phyloP scores from a whole-genome alignment of 2,113 vertebrate genomes.

The Nibea albiflora region DNA sequence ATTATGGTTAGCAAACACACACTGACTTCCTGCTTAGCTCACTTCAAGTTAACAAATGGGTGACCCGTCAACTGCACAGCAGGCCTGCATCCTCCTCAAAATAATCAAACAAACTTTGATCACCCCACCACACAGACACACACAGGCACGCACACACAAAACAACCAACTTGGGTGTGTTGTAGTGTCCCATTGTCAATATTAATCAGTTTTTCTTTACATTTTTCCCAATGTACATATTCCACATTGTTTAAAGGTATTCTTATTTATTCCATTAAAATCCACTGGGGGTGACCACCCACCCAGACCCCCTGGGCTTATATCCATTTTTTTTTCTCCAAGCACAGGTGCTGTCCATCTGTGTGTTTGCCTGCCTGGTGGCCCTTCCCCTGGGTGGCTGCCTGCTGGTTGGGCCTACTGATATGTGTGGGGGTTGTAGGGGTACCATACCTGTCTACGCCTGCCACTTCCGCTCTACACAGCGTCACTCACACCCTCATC shows the following conservation, averaged over 20 bases:
- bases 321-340: conserved; percentile 25
- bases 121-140: conserved; percentile 16
- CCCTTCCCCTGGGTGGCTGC: conserved; percentile 56
- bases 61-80: conserved; percentile 60
- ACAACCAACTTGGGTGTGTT: conserved; percentile 2
- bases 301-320: conserved; percentile 54
- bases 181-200: conserved; percentile 8
- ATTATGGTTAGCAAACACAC: conserved; percentile 75
- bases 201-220: neutral
- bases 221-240: conserved; percentile 30
- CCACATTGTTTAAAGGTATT: conserved; percentile 24
- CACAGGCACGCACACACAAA: neutral
- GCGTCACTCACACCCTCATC: conserved; percentile 64
- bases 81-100: conserved; percentile 62
- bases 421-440: conserved; percentile 31
- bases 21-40: conserved; percentile 71
- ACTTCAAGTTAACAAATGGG: conserved; percentile 68
- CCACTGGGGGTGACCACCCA: conserved; percentile 69
- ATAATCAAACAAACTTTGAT: conserved; percentile 68
- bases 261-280: conserved; percentile 41
- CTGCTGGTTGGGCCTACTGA: conserved; percentile 48
- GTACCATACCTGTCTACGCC: conserved; percentile 73
- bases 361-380: conserved; percentile 69
- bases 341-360: conserved; percentile 83
- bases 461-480: conserved; percentile 55